A percentile compares a stretch with the other conserved stretches of the same genome.
Evolutionary conservation across 1,140 invertebrate species (phyloP).

Genomic region (Apis dorsata): DNA sequence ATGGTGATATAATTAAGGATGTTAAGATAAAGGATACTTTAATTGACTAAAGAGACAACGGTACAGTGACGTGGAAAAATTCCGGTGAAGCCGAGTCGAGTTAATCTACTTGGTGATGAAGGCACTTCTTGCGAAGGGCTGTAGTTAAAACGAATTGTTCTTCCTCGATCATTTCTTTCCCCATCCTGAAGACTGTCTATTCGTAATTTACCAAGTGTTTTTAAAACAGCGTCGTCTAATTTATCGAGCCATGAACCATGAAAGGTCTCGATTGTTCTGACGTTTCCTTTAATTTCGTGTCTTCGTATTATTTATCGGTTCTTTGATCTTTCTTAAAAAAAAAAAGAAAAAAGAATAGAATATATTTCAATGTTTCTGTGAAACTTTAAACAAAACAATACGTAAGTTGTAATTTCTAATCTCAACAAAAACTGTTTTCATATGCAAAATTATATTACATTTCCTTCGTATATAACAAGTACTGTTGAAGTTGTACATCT

Average conservation of each 20-base stretch:
- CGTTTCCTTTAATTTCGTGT: neutral
- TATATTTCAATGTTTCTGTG: neutral
- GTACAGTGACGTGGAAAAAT: neutral
- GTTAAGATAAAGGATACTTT: slow-evolving; percentile 24
- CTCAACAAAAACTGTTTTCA: neutral
- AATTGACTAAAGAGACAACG: neutral
- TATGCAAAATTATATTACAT: too few species aligned
- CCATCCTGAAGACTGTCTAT: too few species aligned
- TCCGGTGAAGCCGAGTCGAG: neutral
- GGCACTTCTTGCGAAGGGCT: neutral
- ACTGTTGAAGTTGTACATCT: too few species aligned
- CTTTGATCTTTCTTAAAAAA: neutral
- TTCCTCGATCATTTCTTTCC: slow-evolving; percentile 15
- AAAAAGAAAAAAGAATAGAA: neutral
- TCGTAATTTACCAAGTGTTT: slow-evolving; percentile 4
- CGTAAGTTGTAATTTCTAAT: neutral
- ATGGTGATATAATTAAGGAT: neutral
- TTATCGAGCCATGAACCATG: neutral
- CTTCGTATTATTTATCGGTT: neutral
- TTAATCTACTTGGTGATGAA: slow-evolving; percentile 6
- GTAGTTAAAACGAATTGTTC: slow-evolving; percentile 8
- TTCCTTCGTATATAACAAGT: too few species aligned
- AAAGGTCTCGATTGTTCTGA: neutral
- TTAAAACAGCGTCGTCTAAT: slow-evolving; percentile 7
- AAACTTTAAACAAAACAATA: neutral